Conservation (phyloP, 2,113 vertebrate species). For the Cisticola juncidis region DNA sequence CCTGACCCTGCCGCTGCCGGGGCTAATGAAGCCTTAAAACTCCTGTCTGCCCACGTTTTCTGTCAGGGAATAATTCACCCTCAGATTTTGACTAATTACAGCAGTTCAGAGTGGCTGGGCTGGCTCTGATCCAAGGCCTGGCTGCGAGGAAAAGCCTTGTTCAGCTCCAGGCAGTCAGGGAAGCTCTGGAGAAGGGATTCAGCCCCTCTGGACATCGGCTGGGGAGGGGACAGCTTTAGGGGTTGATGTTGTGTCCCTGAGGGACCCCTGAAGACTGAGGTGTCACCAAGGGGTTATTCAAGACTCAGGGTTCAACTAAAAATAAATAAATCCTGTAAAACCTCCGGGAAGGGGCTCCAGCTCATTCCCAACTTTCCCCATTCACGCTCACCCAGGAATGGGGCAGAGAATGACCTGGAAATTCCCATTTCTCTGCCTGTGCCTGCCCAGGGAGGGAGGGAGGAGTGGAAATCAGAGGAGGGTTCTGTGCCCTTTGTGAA, state of each 20-base stretch:
- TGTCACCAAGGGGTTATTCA: background rate
- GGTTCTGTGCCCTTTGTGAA: background rate
- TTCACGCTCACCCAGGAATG: rapidly evolving
- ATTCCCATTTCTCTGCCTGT: background rate
- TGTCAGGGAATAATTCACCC: background rate
- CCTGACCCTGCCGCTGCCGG: background rate
- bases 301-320: background rate
- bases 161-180: background rate
- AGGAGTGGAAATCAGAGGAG: background rate
- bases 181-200: background rate
- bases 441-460: rapidly evolving
- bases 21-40: conserved; percentile 30
- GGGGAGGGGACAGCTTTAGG: background rate
- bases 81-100: background rate
- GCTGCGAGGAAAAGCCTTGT: background rate
- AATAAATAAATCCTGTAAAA: background rate
- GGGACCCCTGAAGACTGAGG: background rate
- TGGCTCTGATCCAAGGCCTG: background rate
- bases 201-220: rapidly evolving
- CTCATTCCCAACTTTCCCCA: background rate
- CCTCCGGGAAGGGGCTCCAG: background rate
- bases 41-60: background rate
- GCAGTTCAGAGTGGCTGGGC: background rate
- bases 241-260: background rate
- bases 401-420: background rate